Evolutionary conservation across 2,888 invertebrate genomes (phyloP).

Genomic region (Mechanitis messenoides): DNA sequence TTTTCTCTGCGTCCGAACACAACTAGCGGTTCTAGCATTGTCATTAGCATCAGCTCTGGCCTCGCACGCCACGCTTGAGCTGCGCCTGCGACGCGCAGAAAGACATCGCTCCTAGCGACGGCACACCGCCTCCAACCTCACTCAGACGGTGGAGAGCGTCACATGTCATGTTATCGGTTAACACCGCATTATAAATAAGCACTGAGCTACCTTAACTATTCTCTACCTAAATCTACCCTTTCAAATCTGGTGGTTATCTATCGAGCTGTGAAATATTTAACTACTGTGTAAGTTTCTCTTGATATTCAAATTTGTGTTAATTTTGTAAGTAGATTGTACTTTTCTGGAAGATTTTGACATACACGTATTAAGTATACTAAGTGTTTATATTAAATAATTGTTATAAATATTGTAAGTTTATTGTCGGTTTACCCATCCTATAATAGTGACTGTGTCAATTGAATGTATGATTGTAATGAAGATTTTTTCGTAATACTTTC

Average conservation of each 20-base stretch:
- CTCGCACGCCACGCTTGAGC: slow-evolving; percentile 55
- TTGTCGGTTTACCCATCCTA: slow-evolving; percentile 8
- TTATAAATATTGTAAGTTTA: slow-evolving; percentile 15
- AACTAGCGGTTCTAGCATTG: slow-evolving; percentile 59
- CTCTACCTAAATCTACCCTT: slow-evolving; percentile 7
- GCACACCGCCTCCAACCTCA: slow-evolving; percentile 14
- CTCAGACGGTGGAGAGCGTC: slow-evolving; percentile 13
- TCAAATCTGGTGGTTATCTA: slow-evolving; percentile 15
- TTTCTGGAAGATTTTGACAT: slow-evolving; percentile 21
- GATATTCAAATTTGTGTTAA: slow-evolving; percentile 20
- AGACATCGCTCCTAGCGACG: slow-evolving; percentile 38
- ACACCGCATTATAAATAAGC: slow-evolving; percentile 3
- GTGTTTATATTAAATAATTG: slow-evolving; percentile 26
- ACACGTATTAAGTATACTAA: slow-evolving; percentile 17
- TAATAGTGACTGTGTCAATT: slow-evolving; percentile 17
- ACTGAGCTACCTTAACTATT: not conserved
- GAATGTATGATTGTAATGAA: slow-evolving; percentile 16
- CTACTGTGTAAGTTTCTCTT: slow-evolving; percentile 16
- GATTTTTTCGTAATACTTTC: not conserved
- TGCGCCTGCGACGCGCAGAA: slow-evolving; percentile 59
- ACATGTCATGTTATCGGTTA: slow-evolving; percentile 13
- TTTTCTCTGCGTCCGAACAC: slow-evolving; percentile 74
- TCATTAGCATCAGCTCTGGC: slow-evolving; percentile 61
- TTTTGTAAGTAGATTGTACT: slow-evolving; percentile 21
- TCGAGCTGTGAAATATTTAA: slow-evolving; percentile 24